phyloP scores from a whole-genome alignment of 2,113 vertebrate genomes.

The Litocranius walleri region DNA sequence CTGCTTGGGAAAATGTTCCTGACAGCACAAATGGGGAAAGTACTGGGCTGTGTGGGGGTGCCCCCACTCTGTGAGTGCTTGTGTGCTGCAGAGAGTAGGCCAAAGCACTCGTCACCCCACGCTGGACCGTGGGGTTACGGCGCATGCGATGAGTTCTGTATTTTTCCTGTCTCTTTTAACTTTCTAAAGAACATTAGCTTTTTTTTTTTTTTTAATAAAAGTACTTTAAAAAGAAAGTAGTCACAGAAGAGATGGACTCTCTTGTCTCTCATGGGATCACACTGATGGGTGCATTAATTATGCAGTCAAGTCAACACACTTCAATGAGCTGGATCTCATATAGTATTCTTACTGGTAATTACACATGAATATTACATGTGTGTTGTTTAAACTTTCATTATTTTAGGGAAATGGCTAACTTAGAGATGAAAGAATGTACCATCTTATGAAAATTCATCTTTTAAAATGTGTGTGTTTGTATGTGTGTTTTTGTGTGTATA shows the following conservation, averaged over 20 bases:
- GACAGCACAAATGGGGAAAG: not conserved
- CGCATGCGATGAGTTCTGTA: not conserved
- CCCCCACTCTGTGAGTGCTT: not conserved
- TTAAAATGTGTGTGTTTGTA: not conserved
- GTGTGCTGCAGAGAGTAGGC: not conserved
- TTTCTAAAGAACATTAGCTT: not conserved
- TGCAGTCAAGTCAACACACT: not conserved
- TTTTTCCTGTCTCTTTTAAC: not conserved
- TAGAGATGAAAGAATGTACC: not conserved
- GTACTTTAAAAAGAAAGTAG: not conserved
- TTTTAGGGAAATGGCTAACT: not conserved
- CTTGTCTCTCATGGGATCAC: not conserved
- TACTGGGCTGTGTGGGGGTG: rapidly evolving
- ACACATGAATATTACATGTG: not conserved
- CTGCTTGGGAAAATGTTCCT: not conserved
- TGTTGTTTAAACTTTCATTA: not conserved
- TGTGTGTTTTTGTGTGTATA: not conserved
- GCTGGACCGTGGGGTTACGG: not conserved
- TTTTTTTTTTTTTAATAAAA: not conserved
- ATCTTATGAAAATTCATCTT: not conserved
- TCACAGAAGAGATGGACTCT: not conserved
- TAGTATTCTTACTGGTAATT: not conserved
- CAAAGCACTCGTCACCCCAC: not conserved
- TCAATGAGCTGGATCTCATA: not conserved
- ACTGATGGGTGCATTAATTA: not conserved